A percentile compares a stretch with the other conserved stretches of the same genome.
Conservation (phyloP, 2,888 invertebrate genomes). For the Phyto melanocephala region DNA sequence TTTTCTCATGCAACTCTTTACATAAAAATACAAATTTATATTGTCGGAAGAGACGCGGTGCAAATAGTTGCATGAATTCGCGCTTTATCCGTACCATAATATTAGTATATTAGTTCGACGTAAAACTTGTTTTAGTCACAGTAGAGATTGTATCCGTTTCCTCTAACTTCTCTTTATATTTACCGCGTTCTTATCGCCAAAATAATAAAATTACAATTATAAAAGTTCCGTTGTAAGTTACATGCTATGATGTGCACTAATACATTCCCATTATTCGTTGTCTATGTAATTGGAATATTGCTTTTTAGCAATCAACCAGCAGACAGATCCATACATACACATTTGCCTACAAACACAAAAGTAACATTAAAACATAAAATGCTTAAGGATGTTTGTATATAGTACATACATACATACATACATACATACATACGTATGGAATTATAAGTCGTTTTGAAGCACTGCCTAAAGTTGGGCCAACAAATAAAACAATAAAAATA, state of each 20-base stretch:
- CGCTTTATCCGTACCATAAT: no score
- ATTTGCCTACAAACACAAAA: no score
- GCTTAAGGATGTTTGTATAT: no score
- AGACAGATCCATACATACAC: not conserved
- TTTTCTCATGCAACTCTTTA: no score
- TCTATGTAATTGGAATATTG: constrained; percentile 1
- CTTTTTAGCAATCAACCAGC: constrained; percentile 2
- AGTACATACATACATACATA: no score
- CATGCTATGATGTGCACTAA: constrained; percentile 1
- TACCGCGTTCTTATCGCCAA: not conserved
- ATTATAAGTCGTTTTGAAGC: no score
- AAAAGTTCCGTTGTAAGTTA: constrained; percentile 27
- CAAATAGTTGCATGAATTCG: no score
- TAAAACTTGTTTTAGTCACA: constrained; percentile 4
- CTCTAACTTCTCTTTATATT: constrained; percentile 19
- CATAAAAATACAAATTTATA: no score
- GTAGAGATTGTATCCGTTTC: constrained; percentile 23
- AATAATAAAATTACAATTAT: constrained; percentile 50
- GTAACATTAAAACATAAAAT: no score
- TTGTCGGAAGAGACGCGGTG: no score
- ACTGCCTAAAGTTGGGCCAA: constrained; percentile 1
- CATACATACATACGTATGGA: no score
- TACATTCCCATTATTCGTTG: not conserved
- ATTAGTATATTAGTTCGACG: not conserved
- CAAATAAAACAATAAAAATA: not conserved